Evolutionary conservation across 2,113 vertebrate genomes (phyloP).

Genomic region (Mus musculus): DNA sequence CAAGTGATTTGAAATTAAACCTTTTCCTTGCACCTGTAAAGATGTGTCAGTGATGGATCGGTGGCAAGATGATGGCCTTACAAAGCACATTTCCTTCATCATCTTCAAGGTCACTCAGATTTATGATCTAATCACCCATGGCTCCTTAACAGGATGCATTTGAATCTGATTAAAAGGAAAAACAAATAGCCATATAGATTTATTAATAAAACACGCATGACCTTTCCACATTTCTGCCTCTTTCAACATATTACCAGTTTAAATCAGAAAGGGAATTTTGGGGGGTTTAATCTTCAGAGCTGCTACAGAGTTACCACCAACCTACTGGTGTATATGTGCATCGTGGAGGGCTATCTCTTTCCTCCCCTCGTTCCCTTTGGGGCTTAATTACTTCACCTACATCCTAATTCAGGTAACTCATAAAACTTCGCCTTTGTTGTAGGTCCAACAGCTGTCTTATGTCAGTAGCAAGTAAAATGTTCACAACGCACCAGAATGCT

Average conservation of each 20-base stretch:
- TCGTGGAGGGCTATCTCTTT: constrained; percentile 80
- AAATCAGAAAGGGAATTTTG: constrained; percentile 55
- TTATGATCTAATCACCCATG: constrained; percentile 93
- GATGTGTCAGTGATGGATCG: constrained; percentile 92
- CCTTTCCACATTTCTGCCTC: constrained; percentile 88
- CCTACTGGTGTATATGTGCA: constrained; percentile 70
- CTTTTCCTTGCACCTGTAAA: constrained; percentile 90
- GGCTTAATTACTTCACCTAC: constrained; percentile 98
- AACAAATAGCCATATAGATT: constrained; percentile 87
- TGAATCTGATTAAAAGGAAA: constrained; percentile 93
- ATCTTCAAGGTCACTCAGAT: constrained; percentile 95
- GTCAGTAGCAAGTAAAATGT: constrained; percentile 97
- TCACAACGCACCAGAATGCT: constrained; percentile 98
- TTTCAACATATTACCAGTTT: constrained; percentile 80
- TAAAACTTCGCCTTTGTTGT: constrained; percentile 96
- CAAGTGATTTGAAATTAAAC: constrained; percentile 85
- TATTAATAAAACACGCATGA: constrained; percentile 92
- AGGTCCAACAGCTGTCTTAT: constrained; percentile 97
- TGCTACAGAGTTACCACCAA: constrained; percentile 66
- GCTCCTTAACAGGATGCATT: constrained; percentile 92
- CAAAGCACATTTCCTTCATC: constrained; percentile 94
- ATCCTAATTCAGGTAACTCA: constrained; percentile 97
- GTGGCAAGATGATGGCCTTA: constrained; percentile 95
- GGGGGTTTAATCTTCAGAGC: constrained; percentile 62
- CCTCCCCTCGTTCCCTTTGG: constrained; percentile 85